Conservation (phyloP, 2,113 vertebrate genomes). For the Poecile atricapillus region DNA sequence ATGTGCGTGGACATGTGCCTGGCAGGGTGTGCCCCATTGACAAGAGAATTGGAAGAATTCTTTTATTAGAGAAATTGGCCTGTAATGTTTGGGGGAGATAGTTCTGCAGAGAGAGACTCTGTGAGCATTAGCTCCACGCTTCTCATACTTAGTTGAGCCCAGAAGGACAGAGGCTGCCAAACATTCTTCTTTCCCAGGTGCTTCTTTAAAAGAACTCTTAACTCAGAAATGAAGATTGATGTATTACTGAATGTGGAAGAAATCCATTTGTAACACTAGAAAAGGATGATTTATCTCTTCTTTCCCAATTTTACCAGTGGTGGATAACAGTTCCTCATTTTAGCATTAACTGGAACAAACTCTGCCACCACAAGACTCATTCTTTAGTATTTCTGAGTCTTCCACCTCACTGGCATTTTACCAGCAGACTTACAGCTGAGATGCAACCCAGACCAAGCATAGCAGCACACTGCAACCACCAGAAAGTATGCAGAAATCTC, state of each 20-base stretch:
- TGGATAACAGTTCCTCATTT: not conserved
- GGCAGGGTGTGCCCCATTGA: not conserved
- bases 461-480: not conserved
- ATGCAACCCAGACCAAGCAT: not conserved
- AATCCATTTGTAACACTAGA: not conserved
- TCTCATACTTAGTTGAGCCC: not conserved
- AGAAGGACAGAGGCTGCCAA: not conserved
- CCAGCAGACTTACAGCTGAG: not conserved
- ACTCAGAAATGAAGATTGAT: not conserved
- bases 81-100: not conserved
- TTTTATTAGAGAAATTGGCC: not conserved
- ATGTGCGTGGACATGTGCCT: not conserved
- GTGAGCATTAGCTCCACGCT: not conserved
- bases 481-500: not conserved
- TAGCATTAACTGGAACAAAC: not conserved
- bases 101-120: not conserved
- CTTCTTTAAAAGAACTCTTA: not conserved
- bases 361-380: not conserved
- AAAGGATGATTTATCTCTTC: not conserved
- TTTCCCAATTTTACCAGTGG: not conserved
- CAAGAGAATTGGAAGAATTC: not conserved
- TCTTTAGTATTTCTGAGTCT: not conserved
- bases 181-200: not conserved
- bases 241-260: not conserved
- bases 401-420: not conserved